A percentile compares a stretch with the other conserved stretches of the same genome.
Evolutionary conservation across 2,888 invertebrate genomes (phyloP).

Genomic region (Bellardia bayeri): DNA sequence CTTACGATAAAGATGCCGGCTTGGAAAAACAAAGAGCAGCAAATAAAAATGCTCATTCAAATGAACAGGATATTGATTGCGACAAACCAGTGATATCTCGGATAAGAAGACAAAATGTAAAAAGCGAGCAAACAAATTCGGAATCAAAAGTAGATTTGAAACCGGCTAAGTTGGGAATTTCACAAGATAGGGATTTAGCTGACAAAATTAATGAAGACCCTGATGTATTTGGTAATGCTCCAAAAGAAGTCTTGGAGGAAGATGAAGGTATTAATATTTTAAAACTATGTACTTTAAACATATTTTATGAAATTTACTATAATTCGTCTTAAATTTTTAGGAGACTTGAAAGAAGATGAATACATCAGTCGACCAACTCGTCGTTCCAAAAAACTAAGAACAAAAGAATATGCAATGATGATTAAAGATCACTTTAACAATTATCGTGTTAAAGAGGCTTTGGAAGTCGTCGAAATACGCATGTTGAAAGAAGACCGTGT

Average conservation of each 20-base stretch:
- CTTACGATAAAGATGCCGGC: conserved; percentile 78
- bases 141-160: neutral
- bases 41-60: conserved; percentile 64
- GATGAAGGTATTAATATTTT: conserved; percentile 67
- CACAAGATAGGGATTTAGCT: neutral
- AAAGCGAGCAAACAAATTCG: neutral
- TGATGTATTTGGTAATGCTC: conserved; percentile 79
- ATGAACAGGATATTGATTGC: neutral
- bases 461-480: conserved; percentile 90
- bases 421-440: conserved; percentile 88
- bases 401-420: conserved; percentile 88
- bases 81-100: neutral
- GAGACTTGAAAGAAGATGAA: conserved; percentile 87
- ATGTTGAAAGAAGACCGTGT: conserved; percentile 92
- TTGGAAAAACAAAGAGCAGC: conserved; percentile 75
- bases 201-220: conserved; percentile 73
- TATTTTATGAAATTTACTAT: neutral
- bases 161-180: neutral
- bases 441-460: conserved; percentile 90
- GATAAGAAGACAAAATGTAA: neutral
- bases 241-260: conserved; percentile 58
- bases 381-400: conserved; percentile 85
- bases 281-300: neutral
- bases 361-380: conserved; percentile 85
- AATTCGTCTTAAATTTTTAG: conserved; percentile 76